phyloP scores from a whole-genome alignment of 2,797 vertebrate species.

The Anguilla marmorata region DNA sequence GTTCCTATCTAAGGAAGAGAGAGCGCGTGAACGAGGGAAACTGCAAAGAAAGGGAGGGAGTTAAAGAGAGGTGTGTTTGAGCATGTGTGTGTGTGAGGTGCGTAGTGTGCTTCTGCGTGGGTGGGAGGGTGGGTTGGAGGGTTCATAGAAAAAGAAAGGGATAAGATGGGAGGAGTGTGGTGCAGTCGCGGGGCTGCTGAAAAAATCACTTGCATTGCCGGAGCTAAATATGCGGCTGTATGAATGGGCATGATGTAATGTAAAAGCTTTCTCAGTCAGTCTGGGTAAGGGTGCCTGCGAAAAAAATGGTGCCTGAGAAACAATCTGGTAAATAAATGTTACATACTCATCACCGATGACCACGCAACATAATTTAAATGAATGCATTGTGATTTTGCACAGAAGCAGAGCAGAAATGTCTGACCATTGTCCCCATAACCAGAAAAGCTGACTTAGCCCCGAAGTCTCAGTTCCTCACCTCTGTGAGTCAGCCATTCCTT shows the following conservation, averaged over 20 bases:
- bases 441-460: not conserved
- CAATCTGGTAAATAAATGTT: not conserved
- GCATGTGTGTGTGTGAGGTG: not conserved
- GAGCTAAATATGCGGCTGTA: not conserved
- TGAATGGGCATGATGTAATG: not conserved
- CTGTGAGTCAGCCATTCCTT: slow-evolving; percentile 77
- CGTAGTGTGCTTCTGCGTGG: too few species aligned
- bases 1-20: slow-evolving; percentile 69
- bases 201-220: not conserved
- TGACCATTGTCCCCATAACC: not conserved
- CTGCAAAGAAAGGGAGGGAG: not conserved
- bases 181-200: not conserved
- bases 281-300: not conserved
- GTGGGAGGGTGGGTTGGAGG: not conserved
- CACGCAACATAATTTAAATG: not conserved
- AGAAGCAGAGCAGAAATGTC: not conserved
- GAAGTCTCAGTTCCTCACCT: slow-evolving; percentile 60
- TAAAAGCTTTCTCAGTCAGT: not conserved
- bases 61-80: not conserved
- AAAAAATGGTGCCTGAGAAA: not conserved
- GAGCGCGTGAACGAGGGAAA: slow-evolving; percentile 24
- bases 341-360: not conserved
- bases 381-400: not conserved
- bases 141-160: not conserved
- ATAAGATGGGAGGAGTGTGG: not conserved